phyloP scores from a whole-genome alignment of 2,888 invertebrate genomes.

The Cerceris rybyensis region DNA sequence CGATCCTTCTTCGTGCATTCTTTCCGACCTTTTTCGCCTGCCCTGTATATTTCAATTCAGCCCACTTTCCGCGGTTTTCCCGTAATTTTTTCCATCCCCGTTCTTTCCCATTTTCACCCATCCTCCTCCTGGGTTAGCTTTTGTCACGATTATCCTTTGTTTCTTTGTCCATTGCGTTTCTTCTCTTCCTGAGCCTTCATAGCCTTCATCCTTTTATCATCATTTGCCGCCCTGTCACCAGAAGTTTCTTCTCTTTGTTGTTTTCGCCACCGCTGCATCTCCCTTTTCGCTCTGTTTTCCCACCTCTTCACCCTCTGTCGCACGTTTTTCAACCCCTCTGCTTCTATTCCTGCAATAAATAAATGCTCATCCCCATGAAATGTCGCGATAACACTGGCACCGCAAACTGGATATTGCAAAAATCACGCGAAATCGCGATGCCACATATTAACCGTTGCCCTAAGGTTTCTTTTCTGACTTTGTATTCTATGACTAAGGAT shows the following conservation, averaged over 20 bases:
- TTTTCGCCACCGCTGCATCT: neutral
- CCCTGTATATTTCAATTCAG: neutral
- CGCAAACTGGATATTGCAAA: neutral
- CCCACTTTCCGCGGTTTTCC: conserved; percentile 1
- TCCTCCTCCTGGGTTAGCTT: conserved; percentile 6
- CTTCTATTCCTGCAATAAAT: conserved; percentile 14
- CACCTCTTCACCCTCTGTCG: neutral
- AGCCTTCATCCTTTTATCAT: conserved; percentile 19
- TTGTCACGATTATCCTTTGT: conserved; percentile 25
- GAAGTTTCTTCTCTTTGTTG: neutral
- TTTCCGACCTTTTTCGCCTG: neutral
- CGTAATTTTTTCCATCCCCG: neutral
- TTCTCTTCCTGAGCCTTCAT: conserved; percentile 21
- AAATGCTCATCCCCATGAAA: conserved; percentile 4
- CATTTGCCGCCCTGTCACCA: neutral
- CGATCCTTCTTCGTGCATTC: neutral
- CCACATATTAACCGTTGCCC: no score
- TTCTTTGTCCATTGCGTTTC: conserved; percentile 23
- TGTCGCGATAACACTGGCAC: conserved; percentile 4
- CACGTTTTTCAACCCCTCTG: neutral
- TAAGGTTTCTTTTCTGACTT: no score
- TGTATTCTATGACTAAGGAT: no score
- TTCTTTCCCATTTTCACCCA: neutral
- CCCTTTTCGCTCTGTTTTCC: neutral
- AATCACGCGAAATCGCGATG: no score